Evolutionary conservation across 2,888 invertebrate genomes (phyloP), one percentile per base, ranked within the genome.

Genomic region (Latheticus oryzae): DNA sequence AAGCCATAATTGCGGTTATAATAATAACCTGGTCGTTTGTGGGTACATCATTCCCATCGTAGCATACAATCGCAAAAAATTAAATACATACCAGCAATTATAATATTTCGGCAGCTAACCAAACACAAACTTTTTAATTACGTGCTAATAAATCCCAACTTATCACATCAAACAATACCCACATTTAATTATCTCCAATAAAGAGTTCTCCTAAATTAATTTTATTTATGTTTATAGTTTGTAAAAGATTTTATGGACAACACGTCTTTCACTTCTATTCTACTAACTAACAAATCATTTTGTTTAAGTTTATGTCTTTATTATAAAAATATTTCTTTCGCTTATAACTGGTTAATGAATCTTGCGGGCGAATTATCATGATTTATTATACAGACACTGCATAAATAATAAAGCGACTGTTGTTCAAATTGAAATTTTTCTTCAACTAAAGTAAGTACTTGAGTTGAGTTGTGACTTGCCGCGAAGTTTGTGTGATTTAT

Each of bases 261-360:
- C n/a, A 24, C 33, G 24, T 48, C 33, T 33, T 47, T 48, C 35
- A 48, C 48, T 35, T 24, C 33, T 33, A 48, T 35, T 48, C 43
- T 26, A 28, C 21, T 28, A n/a, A n/a, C n/a, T n/a, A 45, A 57
- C 51, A 51, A 57, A 57, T 57, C 57, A 52, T 52, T 58, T 58
- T 58, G 47, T 58, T 58, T 45, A 40, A 38, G 15, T 58, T 58
- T 58, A 58, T 58, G 58, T 58, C 58, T 52, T 58, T 58, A 58
- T 58, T 52, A 58, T 40, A 58, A 52, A 58, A 58, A 57, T 57
- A 51, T 51, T 57, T 13, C 35, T 33, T 26, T n/a, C n/a, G 33
- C 43, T 28, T 43, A 42, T 38, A 55, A 37, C 38, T 38, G 35
- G 42, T 42, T 57, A 57, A 57, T 51, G 57, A 57, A 43, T 57